Percentiles rank a stretch among this genome's conserved stretches.
Evolutionary conservation across 2,888 invertebrate genomes (phyloP).

Genomic region (Synergus japonicus): DNA sequence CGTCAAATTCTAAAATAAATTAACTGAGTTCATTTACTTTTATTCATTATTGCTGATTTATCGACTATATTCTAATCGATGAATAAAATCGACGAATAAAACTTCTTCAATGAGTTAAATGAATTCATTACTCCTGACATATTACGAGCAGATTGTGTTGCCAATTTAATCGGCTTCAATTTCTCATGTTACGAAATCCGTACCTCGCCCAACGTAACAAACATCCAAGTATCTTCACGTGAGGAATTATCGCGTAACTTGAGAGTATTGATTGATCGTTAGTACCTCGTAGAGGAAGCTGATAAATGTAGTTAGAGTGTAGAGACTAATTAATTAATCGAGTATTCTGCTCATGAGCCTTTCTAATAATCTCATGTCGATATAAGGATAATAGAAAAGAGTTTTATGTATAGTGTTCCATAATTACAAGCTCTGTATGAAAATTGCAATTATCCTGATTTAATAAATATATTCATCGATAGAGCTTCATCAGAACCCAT

Average conservation of each 20-base stretch:
- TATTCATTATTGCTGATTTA: no score
- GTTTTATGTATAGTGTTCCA: background rate
- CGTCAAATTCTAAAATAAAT: background rate
- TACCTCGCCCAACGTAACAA: conserved; percentile 18
- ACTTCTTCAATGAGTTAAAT: background rate
- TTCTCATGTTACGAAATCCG: conserved; percentile 29
- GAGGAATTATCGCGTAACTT: conserved; percentile 44
- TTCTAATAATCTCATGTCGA: conserved; percentile 20
- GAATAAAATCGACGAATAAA: background rate
- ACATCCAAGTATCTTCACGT: conserved; percentile 39
- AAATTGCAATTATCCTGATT: background rate
- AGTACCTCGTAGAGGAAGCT: conserved; percentile 33
- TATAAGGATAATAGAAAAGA: conserved; percentile 23
- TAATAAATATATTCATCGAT: background rate
- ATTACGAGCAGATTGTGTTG: background rate
- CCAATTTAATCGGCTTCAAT: background rate
- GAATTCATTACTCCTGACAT: background rate
- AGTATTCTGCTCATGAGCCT: conserved; percentile 14
- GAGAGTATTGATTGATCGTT: conserved; percentile 43
- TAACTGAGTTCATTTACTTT: background rate
- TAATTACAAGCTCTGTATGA: background rate
- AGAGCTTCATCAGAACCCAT: background rate
- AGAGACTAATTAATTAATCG: conserved; percentile 34
- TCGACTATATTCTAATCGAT: no score
- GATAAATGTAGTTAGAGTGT: conserved; percentile 37